These are phyloP conservation scores for Pseudochromis fuscus DNA, from an alignment of 2,797 vertebrate species.

Conservation along the genomic window DNA sequence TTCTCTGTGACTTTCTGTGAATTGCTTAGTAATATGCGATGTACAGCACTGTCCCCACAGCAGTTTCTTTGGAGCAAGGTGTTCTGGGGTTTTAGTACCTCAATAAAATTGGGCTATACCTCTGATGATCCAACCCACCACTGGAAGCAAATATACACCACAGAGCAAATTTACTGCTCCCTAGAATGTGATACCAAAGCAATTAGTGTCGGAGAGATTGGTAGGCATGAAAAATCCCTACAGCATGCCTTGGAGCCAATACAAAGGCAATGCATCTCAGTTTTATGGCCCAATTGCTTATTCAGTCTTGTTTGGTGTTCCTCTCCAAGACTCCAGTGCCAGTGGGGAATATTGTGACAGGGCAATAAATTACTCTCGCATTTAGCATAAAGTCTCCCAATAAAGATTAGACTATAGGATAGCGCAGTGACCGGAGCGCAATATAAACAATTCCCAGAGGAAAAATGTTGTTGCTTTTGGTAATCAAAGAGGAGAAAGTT, in stretches of 20 bases:
- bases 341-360: constrained; percentile 78
- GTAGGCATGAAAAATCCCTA: constrained; percentile 83
- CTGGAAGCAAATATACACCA: constrained; percentile 80
- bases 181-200: constrained; percentile 85
- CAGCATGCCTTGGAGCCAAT: constrained; percentile 77
- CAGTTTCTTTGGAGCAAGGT: constrained; percentile 63
- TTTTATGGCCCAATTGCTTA: constrained; percentile 84
- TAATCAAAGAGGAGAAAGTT: constrained; percentile 68
- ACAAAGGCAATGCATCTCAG: constrained; percentile 83
- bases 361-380: constrained; percentile 81
- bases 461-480: constrained; percentile 55
- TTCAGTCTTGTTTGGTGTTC: constrained; percentile 82
- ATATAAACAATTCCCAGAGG: constrained; percentile 60
- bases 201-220: constrained; percentile 87
- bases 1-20: constrained; percentile 29
- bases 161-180: constrained; percentile 83
- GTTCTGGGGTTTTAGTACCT: constrained; percentile 74
- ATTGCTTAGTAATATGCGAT: constrained; percentile 49
- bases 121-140: constrained; percentile 68
- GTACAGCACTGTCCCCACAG: constrained; percentile 57
- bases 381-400: constrained; percentile 80
- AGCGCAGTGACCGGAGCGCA: constrained; percentile 40
- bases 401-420: constrained; percentile 75
- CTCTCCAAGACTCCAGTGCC: constrained; percentile 73
- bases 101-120: constrained; percentile 75